phyloP scores from a whole-genome alignment of 1,140 invertebrate genomes.

The Tribolium madens region DNA sequence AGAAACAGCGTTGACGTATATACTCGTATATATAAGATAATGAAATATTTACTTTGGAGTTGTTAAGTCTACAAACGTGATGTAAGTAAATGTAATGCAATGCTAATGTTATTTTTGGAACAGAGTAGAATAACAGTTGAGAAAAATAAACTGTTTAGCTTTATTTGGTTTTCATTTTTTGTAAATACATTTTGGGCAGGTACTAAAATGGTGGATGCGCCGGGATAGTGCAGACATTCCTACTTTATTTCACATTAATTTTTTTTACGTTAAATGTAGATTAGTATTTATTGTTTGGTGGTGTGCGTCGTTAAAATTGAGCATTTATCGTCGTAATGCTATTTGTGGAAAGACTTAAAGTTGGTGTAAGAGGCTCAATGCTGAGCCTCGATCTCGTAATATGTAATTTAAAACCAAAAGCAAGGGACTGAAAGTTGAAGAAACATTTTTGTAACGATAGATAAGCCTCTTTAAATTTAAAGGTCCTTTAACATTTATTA shows the following conservation, averaged over 20 bases:
- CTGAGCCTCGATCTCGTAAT: neutral
- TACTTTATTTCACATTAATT: no score
- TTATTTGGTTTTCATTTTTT: neutral
- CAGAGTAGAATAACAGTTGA: neutral
- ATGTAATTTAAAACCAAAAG: neutral
- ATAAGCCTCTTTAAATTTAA: constrained; percentile 10
- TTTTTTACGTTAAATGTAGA: no score
- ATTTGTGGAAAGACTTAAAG: neutral
- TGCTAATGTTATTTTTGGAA: neutral
- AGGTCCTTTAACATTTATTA: constrained; percentile 17
- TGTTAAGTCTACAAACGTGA: neutral
- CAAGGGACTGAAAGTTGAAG: neutral
- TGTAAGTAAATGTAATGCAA: neutral
- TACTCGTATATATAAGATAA: neutral
- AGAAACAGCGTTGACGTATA: neutral
- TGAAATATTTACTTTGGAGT: neutral
- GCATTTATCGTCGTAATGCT: neutral
- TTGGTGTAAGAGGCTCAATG: neutral
- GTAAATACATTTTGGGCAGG: no score
- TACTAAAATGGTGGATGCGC: constrained; percentile 15
- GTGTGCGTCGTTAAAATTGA: neutral
- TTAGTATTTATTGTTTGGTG: no score
- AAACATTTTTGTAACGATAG: constrained; percentile 15
- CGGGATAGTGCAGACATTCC: neutral
- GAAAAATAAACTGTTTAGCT: neutral